phyloP scores from a whole-genome alignment of 2,888 invertebrate genomes.

The Tachystola acroxantha region DNA sequence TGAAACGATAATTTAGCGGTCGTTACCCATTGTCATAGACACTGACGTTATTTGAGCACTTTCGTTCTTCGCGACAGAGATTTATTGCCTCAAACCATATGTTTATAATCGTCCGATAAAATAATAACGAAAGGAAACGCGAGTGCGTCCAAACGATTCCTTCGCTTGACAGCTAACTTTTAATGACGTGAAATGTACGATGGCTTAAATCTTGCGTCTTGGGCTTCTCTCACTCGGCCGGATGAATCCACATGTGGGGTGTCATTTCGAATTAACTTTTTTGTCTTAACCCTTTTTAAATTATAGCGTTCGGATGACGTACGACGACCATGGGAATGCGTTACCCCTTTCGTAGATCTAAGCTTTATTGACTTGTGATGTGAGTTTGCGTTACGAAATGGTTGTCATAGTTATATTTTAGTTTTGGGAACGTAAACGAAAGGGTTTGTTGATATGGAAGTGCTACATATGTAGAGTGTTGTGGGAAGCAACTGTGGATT shows the following conservation, averaged over 20 bases:
- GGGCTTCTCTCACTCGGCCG: conserved; percentile 28
- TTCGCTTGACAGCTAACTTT: conserved; percentile 54
- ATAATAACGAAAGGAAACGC: conserved; percentile 56
- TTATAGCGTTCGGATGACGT: conserved; percentile 59
- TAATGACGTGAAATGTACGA: conserved; percentile 28
- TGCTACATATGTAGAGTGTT: not conserved
- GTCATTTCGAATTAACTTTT: conserved; percentile 55
- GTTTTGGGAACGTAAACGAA: not conserved
- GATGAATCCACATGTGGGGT: conserved; percentile 47
- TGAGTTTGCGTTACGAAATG: conserved; percentile 10
- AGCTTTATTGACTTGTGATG: conserved; percentile 3
- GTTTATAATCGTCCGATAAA: conserved; percentile 62
- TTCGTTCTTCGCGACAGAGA: conserved; percentile 39
- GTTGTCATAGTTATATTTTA: conserved; percentile 4
- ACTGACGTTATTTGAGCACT: too few relatives aligned
- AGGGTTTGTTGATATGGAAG: not conserved
- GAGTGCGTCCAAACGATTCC: conserved; percentile 44
- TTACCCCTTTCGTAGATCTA: conserved; percentile 24
- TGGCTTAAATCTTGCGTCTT: conserved; percentile 35
- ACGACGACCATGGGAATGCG: conserved; percentile 54
- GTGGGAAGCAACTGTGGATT: too few relatives aligned
- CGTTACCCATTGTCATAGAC: not conserved
- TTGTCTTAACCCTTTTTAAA: conserved; percentile 70
- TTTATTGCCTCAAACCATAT: conserved; percentile 64
- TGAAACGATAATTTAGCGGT: too few relatives aligned